Conservation (phyloP, 2,113 vertebrate species). For the Centropus bengalensis region DNA sequence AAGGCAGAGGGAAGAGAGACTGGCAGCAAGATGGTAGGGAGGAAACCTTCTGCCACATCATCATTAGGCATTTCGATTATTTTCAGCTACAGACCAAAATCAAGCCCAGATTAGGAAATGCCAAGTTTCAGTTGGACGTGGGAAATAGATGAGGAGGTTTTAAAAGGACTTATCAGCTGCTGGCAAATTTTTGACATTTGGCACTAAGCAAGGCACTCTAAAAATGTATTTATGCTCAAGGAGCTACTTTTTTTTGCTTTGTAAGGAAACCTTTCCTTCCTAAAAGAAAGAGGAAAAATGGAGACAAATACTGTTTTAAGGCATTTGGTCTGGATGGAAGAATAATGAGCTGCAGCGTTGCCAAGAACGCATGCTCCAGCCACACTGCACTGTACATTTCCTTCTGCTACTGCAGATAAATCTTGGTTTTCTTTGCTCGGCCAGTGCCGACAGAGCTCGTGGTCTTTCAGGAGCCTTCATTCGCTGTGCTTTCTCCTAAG, state of each 20-base stretch:
- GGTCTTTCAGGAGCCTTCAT: not conserved
- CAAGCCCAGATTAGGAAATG: not conserved
- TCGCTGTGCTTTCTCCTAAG: too few species aligned
- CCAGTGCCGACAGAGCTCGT: not conserved
- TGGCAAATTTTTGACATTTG: constrained; percentile 21
- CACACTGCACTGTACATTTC: not conserved
- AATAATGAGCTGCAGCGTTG: constrained; percentile 20
- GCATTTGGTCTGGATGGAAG: constrained; percentile 3
- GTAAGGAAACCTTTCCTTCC: constrained; percentile 17
- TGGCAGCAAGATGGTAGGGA: accelerated
- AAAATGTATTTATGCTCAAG: not conserved
- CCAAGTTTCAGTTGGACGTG: not conserved
- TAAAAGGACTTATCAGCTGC: constrained; percentile 16
- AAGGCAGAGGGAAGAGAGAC: not conserved
- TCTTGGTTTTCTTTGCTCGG: not conserved
- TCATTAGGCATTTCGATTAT: not conserved
- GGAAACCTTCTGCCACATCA: not conserved
- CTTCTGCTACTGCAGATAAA: constrained; percentile 28
- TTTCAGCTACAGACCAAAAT: not conserved
- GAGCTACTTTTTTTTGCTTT: not conserved
- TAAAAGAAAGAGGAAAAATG: not conserved
- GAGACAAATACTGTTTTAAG: constrained; percentile 14
- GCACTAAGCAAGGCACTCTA: not conserved
- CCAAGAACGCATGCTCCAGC: not conserved
- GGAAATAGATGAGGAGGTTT: not conserved